Evolutionary conservation across 1,140 invertebrate species (phyloP).

Genomic region (Caenorhabditis tropicalis): DNA sequence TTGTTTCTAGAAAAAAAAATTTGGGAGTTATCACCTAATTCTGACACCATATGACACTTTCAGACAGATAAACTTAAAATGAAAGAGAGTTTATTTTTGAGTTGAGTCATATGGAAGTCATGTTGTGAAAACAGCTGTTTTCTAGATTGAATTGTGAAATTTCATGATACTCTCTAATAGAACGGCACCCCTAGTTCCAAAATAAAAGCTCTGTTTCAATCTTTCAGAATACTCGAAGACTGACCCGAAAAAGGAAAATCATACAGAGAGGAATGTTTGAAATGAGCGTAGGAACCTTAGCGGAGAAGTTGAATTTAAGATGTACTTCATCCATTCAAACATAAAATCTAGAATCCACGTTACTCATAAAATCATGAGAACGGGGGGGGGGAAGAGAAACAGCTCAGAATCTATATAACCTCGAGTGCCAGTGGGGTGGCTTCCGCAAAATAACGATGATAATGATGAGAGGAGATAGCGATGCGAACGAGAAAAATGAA

Average conservation of each 20-base stretch:
- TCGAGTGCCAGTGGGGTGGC: background rate
- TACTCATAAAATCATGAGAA: background rate
- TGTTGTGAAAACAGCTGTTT: background rate
- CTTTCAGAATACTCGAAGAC: too few relatives aligned
- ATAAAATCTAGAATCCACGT: too few relatives aligned
- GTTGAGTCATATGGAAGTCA: background rate
- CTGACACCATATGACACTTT: background rate
- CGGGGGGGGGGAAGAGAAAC: too few relatives aligned
- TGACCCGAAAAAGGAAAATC: too few relatives aligned
- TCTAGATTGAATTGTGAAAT: background rate
- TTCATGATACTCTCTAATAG: too few relatives aligned
- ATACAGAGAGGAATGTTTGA: too few relatives aligned
- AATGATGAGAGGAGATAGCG: constrained; percentile 9
- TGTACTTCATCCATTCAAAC: too few relatives aligned
- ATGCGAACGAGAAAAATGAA: constrained; percentile 26
- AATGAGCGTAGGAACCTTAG: too few relatives aligned
- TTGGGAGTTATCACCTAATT: background rate
- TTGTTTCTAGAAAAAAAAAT: background rate
- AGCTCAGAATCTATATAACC: background rate
- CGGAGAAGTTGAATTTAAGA: too few relatives aligned
- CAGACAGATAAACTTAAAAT: background rate
- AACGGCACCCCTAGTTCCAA: too few relatives aligned
- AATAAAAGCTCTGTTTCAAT: too few relatives aligned
- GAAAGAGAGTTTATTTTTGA: background rate
- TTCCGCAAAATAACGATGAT: constrained; percentile 28